Percentiles rank a stretch among this genome's conserved stretches.
Conservation (phyloP, 2,888 invertebrate genomes). For the Pomacea canaliculata region DNA sequence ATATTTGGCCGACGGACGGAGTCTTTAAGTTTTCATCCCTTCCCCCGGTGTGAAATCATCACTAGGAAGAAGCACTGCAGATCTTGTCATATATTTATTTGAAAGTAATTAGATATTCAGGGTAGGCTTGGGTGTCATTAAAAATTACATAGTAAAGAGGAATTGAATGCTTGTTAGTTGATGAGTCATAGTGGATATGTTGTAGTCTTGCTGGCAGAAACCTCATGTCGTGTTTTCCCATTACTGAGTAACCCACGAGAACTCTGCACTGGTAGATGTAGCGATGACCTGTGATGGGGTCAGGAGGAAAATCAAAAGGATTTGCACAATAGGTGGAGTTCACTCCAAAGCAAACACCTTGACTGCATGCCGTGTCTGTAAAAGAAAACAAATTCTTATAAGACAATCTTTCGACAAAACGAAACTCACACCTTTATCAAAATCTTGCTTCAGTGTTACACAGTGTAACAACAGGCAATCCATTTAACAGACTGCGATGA, state of each 20-base stretch:
- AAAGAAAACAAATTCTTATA: background rate
- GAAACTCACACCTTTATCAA: too few species aligned
- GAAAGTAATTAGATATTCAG: constrained; percentile 60
- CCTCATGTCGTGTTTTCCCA: constrained; percentile 39
- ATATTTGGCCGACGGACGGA: too few species aligned
- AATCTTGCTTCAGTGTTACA: too few species aligned
- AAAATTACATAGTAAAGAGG: constrained; percentile 60
- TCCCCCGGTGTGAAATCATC: too few species aligned
- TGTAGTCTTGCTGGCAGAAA: constrained; percentile 44
- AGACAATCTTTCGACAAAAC: too few species aligned
- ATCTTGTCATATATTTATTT: background rate
- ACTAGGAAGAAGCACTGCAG: too few species aligned
- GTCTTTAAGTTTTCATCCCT: too few species aligned
- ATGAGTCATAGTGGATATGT: constrained; percentile 53
- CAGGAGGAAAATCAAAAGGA: constrained; percentile 43
- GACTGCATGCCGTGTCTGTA: constrained; percentile 54
- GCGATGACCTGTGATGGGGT: constrained; percentile 35
- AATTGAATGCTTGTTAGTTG: constrained; percentile 40
- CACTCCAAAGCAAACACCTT: constrained; percentile 64
- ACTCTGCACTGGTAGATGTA: constrained; percentile 54
- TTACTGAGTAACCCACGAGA: constrained; percentile 49
- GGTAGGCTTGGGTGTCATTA: constrained; percentile 63
- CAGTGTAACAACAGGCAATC: too few species aligned
- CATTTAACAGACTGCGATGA: too few species aligned
- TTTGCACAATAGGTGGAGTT: constrained; percentile 47